Evolutionary conservation across 2,797 vertebrate genomes (phyloP), one percentile per base, ranked within the genome.

Genomic region (Naso thynnoides): DNA sequence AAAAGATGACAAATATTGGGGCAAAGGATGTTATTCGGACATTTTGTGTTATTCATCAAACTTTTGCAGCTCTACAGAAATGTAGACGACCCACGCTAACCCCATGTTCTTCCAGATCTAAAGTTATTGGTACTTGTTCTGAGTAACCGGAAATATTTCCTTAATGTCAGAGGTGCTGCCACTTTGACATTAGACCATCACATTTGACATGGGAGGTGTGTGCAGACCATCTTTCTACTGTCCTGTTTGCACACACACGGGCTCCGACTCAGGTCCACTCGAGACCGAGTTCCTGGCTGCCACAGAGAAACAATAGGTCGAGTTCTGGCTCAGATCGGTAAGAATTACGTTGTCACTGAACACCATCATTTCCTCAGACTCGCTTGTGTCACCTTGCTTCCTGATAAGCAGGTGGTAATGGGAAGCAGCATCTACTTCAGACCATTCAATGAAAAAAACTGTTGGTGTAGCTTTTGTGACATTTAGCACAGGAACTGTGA

Each of bases 241-340:
- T 19, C 42, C 62, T 23, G 87, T 92, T 27, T 70, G 73, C 29
- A 81, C 60, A 21, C 93, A 94, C 57, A 78, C 56, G 0, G 86
- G 77, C 21, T 87, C 52, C 0, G 91, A 93, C 75, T 87, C 85
- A 0, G 83, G 75, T n/a, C 89, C 89, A 0, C 21, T 63, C 0
- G 2, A 38, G 1, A 1, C 16, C 0, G 70, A 24, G 56, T 23
- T 69, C 23, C 38, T 36, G n/a, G 89, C 89, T 0, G 59, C 62
- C 65, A 93, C 78, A 0, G 75, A 69, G 54, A 93, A 24, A 42
- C 92, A 94, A 79, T 92, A 93, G 33, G 24, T 57, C 0, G 85
- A 73, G 8, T 48, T 54, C 0, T 81, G 77, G 41, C 65, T 87
- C 64, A 94, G 86, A 2, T 87, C 68, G 0, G 81, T 72, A 21